phyloP scores from a whole-genome alignment of 2,797 vertebrate genomes.

The Tauraco hartlaubi region DNA sequence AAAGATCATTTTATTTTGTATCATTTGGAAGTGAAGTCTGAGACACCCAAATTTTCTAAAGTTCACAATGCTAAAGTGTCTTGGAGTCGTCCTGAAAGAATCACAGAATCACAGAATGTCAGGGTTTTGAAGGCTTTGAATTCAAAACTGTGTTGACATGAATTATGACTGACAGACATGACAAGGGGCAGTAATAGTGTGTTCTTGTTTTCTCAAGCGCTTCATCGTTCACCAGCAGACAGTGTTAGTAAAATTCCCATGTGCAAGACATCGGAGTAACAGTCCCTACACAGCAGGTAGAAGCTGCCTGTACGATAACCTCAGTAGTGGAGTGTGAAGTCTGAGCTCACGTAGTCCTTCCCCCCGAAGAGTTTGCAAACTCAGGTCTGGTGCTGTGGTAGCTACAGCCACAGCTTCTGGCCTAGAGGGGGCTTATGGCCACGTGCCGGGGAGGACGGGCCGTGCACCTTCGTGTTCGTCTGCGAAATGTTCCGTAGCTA shows the following conservation, averaged over 20 bases:
- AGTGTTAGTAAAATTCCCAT: conserved; percentile 43
- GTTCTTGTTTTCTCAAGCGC: conserved; percentile 57
- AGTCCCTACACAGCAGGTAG: not conserved
- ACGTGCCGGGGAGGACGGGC: fast-evolving
- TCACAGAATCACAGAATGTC: too few relatives aligned
- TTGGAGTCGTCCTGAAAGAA: not conserved
- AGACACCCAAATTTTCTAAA: not conserved
- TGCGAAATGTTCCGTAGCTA: not conserved
- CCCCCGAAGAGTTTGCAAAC: not conserved
- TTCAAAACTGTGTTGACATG: conserved; percentile 5
- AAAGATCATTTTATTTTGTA: not conserved
- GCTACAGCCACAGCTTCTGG: not conserved
- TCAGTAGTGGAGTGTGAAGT: not conserved
- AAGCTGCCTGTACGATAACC: conserved; percentile 29
- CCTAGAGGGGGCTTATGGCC: not conserved
- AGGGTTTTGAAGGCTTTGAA: not conserved
- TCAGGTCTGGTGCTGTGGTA: not conserved
- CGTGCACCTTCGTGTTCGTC: fast-evolving
- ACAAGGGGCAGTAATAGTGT: not conserved
- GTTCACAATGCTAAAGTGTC: not conserved
- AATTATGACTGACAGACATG: conserved; percentile 2
- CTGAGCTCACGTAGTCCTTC: not conserved
- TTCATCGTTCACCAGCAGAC: conserved; percentile 48
- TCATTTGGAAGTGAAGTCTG: not conserved
- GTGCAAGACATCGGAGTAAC: conserved; percentile 5